Base-by-base conservation (phyloP, 1,140 invertebrate genomes). In the Paralvinella palmiformis region DNA sequence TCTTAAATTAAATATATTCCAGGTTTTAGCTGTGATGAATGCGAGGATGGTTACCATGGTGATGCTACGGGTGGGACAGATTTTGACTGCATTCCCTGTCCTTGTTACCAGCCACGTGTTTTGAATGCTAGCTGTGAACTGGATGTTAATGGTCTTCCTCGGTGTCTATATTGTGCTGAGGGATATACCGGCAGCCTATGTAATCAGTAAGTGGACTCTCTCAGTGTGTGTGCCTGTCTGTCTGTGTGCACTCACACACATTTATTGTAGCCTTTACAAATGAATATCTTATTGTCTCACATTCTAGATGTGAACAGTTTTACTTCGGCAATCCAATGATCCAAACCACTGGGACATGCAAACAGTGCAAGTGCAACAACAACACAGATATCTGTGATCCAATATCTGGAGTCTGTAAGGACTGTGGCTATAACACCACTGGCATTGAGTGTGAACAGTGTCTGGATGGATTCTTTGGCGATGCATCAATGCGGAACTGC, bases 381-480 rank as follows among this genome's bases (percentile, higher is more conserved):
- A 66, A 66, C 64, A 62, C 59, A 15, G 53, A 61, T 27, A 53
- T 20, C 2, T 66, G 64, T 32, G 59, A 62, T 31, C 5, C 59
- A 3, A 29, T 4, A 6, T 56, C 59, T 3, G 64, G 64, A 1
- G 2, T 10, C 20, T 66, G 64, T 45, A 17, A 52, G 1, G 48
- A 45, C 69, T 99, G 96, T 80, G 90, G 96, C 69, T 96, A 99
- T 77, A 93, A 95, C 77, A 99, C 96, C 0, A 77, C 71, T 63
- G 82, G 82, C 15, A 85, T 86, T 0, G 92, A 98, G 74, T 99
- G 96, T 79, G 88, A 96, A 64, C 85, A 88, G 72, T 99, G 96
- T 80, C 88, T 88, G 15, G 85, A 89, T 67, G 96, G 96, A 56
- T 99, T 86, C 83, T 98, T 98, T 77, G 96, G 96, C 22, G 92